Evolutionary conservation across 1,140 invertebrate species (phyloP).

Genomic region (Spodoptera litura): DNA sequence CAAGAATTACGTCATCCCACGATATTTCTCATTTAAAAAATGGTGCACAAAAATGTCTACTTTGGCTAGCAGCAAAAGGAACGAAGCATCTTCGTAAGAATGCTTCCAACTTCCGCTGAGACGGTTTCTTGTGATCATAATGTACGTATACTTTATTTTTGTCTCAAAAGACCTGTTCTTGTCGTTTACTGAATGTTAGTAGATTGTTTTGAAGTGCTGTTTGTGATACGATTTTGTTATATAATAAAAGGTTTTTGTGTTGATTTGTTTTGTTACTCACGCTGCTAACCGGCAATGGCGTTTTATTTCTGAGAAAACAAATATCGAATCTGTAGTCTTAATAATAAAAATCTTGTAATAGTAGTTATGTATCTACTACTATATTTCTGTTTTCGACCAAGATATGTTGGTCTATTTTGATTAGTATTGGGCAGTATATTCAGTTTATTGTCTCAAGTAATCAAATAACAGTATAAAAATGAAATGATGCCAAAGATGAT

Average conservation of each 20-base stretch:
- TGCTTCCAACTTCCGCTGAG: slow-evolving; percentile 18
- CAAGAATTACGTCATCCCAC: too few species aligned
- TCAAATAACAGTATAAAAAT: too few species aligned
- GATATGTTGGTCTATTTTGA: too few species aligned
- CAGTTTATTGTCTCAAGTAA: too few species aligned
- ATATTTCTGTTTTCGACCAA: too few species aligned
- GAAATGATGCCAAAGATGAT: too few species aligned
- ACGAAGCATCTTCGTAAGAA: slow-evolving; percentile 7
- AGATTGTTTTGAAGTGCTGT: slow-evolving; percentile 17
- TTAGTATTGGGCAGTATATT: too few species aligned
- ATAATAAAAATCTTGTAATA: too few species aligned
- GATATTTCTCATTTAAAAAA: not conserved
- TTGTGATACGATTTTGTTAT: not conserved
- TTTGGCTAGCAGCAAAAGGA: slow-evolving; percentile 3
- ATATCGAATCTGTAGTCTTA: too few species aligned
- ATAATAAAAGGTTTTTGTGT: not conserved
- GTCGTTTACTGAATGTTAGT: slow-evolving; percentile 9
- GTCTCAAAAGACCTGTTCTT: slow-evolving; percentile 34
- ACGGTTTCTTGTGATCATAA: slow-evolving; percentile 27
- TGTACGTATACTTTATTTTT: slow-evolving; percentile 43
- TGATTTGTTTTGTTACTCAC: not conserved
- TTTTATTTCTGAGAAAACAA: too few species aligned
- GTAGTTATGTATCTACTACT: too few species aligned
- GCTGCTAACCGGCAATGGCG: too few species aligned
- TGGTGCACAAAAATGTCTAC: not conserved